phyloP scores from a whole-genome alignment of 2,113 vertebrate genomes.

The Prinia subflava region DNA sequence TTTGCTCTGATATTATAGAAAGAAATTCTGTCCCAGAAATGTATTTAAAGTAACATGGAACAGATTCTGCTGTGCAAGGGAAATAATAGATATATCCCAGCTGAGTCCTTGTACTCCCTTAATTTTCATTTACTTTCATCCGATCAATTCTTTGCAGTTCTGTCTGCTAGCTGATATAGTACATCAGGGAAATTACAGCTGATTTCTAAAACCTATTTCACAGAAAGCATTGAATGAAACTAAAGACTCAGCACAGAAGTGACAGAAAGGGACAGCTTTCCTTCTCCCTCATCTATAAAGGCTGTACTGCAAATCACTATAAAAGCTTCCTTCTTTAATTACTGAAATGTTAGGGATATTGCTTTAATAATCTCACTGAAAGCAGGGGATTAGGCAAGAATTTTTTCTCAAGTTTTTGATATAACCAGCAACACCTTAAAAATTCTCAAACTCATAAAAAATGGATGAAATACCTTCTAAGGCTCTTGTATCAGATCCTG shows the following conservation, averaged over 20 bases:
- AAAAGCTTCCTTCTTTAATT: background rate
- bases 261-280: background rate
- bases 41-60: conserved; percentile 1
- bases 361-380: background rate
- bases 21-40: background rate
- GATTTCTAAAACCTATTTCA: conserved; percentile 31
- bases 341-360: background rate
- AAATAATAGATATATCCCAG: conserved; percentile 1
- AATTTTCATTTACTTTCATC: conserved; percentile 33
- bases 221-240: background rate
- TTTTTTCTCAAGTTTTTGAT: background rate
- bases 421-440: background rate
- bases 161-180: conserved; percentile 9
- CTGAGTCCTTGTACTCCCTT: background rate
- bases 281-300: background rate
- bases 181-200: conserved; percentile 30
- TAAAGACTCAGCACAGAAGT: background rate
- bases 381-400: background rate
- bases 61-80: background rate
- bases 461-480: background rate
- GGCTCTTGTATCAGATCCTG: background rate
- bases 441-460: background rate
- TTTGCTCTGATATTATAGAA: background rate
- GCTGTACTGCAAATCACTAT: background rate
- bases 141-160: background rate